Percentiles rank a stretch among this genome's conserved stretches.
phyloP scores from a whole-genome alignment of 2,797 vertebrate genomes.

The Apodemus agrarius region DNA sequence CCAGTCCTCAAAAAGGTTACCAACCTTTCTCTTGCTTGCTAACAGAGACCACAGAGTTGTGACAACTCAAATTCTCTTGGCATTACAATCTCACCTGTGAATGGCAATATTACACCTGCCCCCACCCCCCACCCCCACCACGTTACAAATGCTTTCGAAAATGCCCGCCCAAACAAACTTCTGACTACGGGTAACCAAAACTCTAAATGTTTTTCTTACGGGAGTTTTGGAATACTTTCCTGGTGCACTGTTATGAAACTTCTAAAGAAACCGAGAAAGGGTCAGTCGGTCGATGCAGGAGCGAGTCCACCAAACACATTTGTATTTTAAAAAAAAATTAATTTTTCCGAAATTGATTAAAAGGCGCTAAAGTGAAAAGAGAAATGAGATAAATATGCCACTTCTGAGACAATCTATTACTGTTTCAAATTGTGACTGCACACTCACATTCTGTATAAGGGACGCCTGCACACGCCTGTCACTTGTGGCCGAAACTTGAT shows the following conservation, averaged over 20 bases:
- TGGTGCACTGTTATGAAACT: not conserved
- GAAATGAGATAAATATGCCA: not conserved
- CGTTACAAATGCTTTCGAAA: not conserved
- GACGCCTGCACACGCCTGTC: not conserved
- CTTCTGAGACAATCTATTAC: not conserved
- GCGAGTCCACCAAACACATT: not conserved
- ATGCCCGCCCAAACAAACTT: not conserved
- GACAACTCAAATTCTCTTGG: slow-evolving; percentile 30
- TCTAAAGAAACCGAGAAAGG: not conserved
- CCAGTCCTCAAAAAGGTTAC: not conserved
- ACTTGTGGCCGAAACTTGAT: not conserved
- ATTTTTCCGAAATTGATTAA: not conserved
- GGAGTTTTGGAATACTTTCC: slow-evolving; percentile 4
- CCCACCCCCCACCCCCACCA: not conserved
- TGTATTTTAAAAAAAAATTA: not conserved
- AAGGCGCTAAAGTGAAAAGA: not conserved
- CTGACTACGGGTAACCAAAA: not conserved
- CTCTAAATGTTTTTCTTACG: not conserved
- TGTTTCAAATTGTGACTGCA: not conserved
- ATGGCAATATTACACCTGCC: not conserved
- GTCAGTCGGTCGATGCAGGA: not conserved
- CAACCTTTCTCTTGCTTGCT: slow-evolving; percentile 35
- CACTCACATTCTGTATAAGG: not conserved
- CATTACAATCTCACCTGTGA: slow-evolving; percentile 37
- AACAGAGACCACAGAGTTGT: slow-evolving; percentile 39